phyloP scores from a whole-genome alignment of 2,113 vertebrate genomes.

The Anoplopoma fimbria region DNA sequence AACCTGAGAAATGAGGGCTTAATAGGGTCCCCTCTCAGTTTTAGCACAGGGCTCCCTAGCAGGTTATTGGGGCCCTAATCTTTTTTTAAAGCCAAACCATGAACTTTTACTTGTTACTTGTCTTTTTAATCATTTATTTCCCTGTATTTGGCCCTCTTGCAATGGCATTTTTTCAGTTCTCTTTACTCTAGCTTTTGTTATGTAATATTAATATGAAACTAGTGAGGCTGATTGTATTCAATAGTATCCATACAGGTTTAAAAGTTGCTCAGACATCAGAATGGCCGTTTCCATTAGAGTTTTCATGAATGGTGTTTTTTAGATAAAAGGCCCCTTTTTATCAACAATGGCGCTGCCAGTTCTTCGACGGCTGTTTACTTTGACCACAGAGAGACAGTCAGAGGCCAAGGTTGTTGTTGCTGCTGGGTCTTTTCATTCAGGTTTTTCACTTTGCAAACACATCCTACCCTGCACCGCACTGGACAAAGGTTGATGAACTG shows the following conservation, averaged over 20 bases:
- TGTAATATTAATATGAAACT: background rate
- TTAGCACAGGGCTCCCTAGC: too few relatives aligned
- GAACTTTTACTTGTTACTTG: background rate
- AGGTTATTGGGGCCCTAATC: too few relatives aligned
- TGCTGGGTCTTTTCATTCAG: slow-evolving; percentile 77
- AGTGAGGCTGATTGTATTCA: background rate
- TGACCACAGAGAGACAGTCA: slow-evolving; percentile 57
- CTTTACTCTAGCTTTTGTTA: too few relatives aligned
- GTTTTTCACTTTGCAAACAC: slow-evolving; percentile 81
- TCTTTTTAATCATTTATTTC: too few relatives aligned
- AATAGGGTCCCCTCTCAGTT: too few relatives aligned
- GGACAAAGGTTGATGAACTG: slow-evolving; percentile 83
- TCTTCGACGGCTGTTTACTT: slow-evolving; percentile 78
- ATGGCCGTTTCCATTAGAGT: background rate
- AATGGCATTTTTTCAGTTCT: too few relatives aligned
- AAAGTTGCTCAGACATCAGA: background rate
- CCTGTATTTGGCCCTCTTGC: too few relatives aligned
- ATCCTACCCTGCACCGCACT: slow-evolving; percentile 51
- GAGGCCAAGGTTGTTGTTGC: slow-evolving; percentile 83
- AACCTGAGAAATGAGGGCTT: too few relatives aligned
- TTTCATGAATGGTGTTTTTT: slow-evolving; percentile 9
- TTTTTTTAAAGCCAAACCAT: background rate
- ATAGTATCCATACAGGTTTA: background rate
- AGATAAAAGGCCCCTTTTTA: slow-evolving; percentile 8
- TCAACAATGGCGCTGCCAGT: slow-evolving; percentile 43